Evolutionary conservation across 2,888 invertebrate species (phyloP), one percentile per base, ranked within the genome.

Genomic region (Neoitamus cyanurus): DNA sequence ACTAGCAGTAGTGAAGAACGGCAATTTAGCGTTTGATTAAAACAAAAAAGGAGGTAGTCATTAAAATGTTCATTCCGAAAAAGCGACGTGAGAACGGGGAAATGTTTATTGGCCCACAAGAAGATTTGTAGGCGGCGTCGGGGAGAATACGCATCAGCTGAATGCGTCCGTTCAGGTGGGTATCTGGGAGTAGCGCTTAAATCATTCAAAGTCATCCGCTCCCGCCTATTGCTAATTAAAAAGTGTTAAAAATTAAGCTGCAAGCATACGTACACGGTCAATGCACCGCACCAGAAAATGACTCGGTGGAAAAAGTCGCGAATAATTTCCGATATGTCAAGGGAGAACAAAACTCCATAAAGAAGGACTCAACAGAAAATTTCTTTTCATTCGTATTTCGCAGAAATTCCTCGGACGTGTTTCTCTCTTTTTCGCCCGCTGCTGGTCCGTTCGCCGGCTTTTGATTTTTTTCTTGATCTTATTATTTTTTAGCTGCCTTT

Each of bases 321-420:
- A 83, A 83, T 83, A 83, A 83, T 75, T 83, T 83, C 48, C 83
- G 83, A 83, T 83, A 83, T 75, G 75, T 83, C 83, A 83, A 75
- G 73, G 58, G 73, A 58, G 75, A 75, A 83, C 48, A 83, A 83
- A 83, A 83, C 83, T 70, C 72, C 83, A 83, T 83, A 72, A 83
- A 72, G 83, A 83, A 83, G 83, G 72, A 72, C 70, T 72, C 72
- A 72, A 42, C 70, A 46, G 48, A 72, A 72, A 42, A 37, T 42
- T 83, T 83, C 83, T 42, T 72, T 72, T 46, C 72, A 83, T 72
- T 69, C 69, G 82, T 82, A 69, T 82, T 82, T 69, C 69, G 82
- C 48, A 58, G 48, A 73, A 78, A 78, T 78, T 78, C 69, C 83
- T 37, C 68, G 36, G 20, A 15, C 69, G 82, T 82, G 25, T 68